These are phyloP conservation scores for Lethocerus indicus DNA, from an alignment of 1,140 invertebrate species.

Conservation along the genomic window DNA sequence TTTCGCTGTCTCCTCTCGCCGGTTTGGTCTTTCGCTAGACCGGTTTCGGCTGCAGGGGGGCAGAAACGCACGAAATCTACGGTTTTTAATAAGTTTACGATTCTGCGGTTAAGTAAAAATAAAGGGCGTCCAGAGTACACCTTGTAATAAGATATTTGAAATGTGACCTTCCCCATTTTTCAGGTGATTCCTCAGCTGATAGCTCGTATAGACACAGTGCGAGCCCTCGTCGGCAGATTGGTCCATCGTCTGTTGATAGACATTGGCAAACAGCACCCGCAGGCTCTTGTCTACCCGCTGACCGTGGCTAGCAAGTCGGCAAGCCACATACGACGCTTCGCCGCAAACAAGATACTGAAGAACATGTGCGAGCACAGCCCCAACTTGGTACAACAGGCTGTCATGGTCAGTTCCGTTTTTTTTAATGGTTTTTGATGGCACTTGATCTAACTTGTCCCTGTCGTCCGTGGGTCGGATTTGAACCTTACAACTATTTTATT, in stretches of 20 bases:
- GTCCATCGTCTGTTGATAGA: slow-evolving; percentile 89
- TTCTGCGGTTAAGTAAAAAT: too few relatives aligned
- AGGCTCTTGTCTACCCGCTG: slow-evolving; percentile 91
- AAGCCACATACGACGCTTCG: slow-evolving; percentile 62
- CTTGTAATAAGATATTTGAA: too few relatives aligned
- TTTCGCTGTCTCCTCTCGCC: too few relatives aligned
- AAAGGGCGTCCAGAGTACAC: too few relatives aligned
- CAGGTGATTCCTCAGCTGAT: slow-evolving; percentile 99
- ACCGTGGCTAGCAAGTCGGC: slow-evolving; percentile 95
- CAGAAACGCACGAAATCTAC: too few relatives aligned
- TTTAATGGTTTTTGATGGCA: background rate
- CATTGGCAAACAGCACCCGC: slow-evolving; percentile 76
- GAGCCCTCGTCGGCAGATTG: slow-evolving; percentile 68
- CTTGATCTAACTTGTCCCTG: too few relatives aligned
- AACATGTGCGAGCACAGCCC: slow-evolving; percentile 90
- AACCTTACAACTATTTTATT: too few relatives aligned
- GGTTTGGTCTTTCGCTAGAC: too few relatives aligned
- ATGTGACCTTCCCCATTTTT: too few relatives aligned
- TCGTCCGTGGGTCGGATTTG: too few relatives aligned
- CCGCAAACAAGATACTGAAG: slow-evolving; percentile 89
- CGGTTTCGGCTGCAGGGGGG: too few relatives aligned
- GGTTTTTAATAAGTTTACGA: too few relatives aligned
- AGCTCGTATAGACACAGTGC: slow-evolving; percentile 87
- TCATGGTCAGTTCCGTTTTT: slow-evolving; percentile 31
- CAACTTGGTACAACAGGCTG: slow-evolving; percentile 56